Percentiles rank a stretch among this genome's conserved stretches.
Conservation (phyloP, 1,140 invertebrate species). For the Bombyx mori region DNA sequence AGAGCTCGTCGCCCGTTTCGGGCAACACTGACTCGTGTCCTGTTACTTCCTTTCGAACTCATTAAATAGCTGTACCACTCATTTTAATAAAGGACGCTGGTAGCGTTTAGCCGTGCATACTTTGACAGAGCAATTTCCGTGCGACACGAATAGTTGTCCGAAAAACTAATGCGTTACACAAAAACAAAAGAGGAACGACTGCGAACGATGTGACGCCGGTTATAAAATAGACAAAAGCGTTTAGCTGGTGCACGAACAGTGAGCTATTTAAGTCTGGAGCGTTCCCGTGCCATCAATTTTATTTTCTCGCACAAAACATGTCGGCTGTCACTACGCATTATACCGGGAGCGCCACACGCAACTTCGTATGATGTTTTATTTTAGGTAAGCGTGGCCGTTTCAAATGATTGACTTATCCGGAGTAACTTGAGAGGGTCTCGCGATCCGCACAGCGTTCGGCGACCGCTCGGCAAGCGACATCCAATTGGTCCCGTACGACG, state of each 20-base stretch:
- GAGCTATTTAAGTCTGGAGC: constrained; percentile 65
- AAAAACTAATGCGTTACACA: constrained; percentile 54
- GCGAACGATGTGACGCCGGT: constrained; percentile 40
- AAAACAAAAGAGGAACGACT: constrained; percentile 40
- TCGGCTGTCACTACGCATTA: constrained; percentile 68
- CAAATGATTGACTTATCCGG: constrained; percentile 71
- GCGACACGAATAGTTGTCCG: constrained; percentile 33
- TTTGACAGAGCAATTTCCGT: constrained; percentile 49
- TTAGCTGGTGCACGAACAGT: constrained; percentile 56
- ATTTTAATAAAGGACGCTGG: constrained; percentile 37
- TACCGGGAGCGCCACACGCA: constrained; percentile 62
- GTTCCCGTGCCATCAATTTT: constrained; percentile 66
- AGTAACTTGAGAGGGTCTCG: constrained; percentile 67
- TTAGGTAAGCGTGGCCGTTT: constrained; percentile 57
- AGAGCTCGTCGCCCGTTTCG: constrained; percentile 41
- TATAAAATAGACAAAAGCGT: constrained; percentile 68
- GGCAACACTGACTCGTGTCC: constrained; percentile 52
- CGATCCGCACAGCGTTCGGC: constrained; percentile 14
- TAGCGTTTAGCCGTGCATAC: constrained; percentile 24
- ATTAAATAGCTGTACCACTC: constrained; percentile 44
- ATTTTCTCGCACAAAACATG: constrained; percentile 71
- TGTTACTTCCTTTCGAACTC: constrained; percentile 49
- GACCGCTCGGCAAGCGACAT: constrained; percentile 44
- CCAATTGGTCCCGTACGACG: constrained; percentile 15
- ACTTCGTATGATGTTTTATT: constrained; percentile 63